phyloP scores from a whole-genome alignment of 1,140 invertebrate genomes.

The Drosophila miranda region DNA sequence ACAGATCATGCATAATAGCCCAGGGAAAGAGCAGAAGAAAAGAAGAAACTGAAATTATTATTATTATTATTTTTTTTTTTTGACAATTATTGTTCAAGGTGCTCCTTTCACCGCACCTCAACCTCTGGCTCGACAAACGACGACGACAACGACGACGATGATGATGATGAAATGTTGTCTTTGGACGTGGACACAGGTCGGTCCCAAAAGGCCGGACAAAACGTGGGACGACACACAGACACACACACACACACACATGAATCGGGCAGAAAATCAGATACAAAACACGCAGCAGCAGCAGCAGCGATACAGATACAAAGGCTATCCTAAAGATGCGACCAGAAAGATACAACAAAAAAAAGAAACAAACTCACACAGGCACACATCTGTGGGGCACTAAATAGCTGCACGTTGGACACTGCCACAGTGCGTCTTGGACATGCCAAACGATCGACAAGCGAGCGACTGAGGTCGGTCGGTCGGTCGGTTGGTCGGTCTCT shows the following conservation, averaged over 20 bases:
- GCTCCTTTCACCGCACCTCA: constrained; percentile 47
- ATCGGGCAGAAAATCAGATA: constrained; percentile 52
- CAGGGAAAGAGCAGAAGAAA: constrained; percentile 7
- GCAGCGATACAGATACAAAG: constrained; percentile 43
- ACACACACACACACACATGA: constrained; percentile 31
- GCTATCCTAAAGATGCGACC: no score
- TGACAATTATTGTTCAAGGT: constrained; percentile 79
- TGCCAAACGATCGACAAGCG: constrained; percentile 62
- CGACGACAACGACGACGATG: constrained; percentile 31
- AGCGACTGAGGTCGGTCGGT: constrained; percentile 1
- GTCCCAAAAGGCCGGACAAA: constrained; percentile 45
- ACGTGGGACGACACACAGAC: background rate
- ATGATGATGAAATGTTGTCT: constrained; percentile 79
- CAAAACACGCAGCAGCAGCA: constrained; percentile 49
- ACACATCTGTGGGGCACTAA: constrained; percentile 44
- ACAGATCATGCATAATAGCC: constrained; percentile 54
- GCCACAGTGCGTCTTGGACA: constrained; percentile 63
- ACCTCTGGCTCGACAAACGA: constrained; percentile 3
- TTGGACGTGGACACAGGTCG: constrained; percentile 78
- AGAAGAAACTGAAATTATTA: constrained; percentile 41
- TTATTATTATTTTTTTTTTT: constrained; percentile 37
- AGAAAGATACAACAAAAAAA: constrained; percentile 7
- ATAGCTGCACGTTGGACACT: constrained; percentile 73
- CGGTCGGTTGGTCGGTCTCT: constrained; percentile 34
- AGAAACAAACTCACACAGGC: constrained; percentile 20